These are phyloP conservation scores for Girardia tigrina DNA, from an alignment of 2,888 invertebrate genomes.

Conservation along the genomic window DNA sequence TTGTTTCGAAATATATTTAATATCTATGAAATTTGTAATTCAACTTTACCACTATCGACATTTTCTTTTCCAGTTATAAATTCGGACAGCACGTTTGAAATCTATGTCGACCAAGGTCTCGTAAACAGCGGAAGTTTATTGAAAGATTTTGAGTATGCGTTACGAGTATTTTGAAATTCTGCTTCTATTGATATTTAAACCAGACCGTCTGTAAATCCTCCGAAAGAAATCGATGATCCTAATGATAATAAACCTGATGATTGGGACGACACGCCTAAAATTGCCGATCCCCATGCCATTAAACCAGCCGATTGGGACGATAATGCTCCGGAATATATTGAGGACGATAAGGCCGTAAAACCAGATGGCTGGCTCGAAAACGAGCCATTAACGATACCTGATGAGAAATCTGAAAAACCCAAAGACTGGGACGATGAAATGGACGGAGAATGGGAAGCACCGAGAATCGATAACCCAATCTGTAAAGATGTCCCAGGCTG, in stretches of 20 bases:
- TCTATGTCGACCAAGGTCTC: conserved; percentile 66
- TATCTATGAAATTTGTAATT: too few species aligned
- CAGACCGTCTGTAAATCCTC: conserved; percentile 78
- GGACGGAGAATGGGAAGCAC: conserved; percentile 97
- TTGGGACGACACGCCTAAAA: conserved; percentile 88
- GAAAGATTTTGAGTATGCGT: conserved; percentile 66
- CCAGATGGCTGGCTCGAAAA: conserved; percentile 84
- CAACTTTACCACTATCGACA: too few species aligned
- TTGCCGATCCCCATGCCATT: conserved; percentile 69
- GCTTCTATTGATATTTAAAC: too few species aligned
- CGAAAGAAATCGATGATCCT: conserved; percentile 80
- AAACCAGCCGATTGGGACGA: conserved; percentile 98
- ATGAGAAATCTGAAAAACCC: conserved; percentile 72
- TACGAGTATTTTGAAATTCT: too few species aligned
- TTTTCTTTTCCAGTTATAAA: conserved; percentile 58
- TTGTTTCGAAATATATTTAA: too few species aligned
- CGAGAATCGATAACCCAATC: conserved; percentile 68
- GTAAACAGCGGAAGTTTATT: conserved; percentile 72
- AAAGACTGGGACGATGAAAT: conserved; percentile 90
- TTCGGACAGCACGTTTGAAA: conserved; percentile 66
- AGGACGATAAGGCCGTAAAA: conserved; percentile 67
- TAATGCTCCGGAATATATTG: conserved; percentile 72
- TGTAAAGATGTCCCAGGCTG: conserved; percentile 72
- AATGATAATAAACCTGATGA: conserved; percentile 66
- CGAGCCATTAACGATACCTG: conserved; percentile 68